These are phyloP conservation scores for Columbina picui DNA, from an alignment of 2,113 vertebrate species.

Conservation along the genomic window DNA sequence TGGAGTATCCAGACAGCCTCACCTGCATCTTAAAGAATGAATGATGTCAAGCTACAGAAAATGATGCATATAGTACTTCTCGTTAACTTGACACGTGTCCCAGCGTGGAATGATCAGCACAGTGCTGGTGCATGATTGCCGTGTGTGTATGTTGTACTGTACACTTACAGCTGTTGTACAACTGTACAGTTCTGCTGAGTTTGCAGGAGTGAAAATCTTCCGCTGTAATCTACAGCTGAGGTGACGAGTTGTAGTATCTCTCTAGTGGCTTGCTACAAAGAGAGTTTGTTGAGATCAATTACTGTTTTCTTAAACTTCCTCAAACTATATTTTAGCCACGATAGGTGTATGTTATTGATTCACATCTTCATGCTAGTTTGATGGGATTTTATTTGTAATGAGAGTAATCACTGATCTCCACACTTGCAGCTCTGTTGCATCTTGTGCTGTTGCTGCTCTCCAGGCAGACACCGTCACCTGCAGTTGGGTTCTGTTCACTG, in stretches of 20 bases:
- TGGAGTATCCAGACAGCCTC: slow-evolving; percentile 11
- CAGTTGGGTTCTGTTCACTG: neutral
- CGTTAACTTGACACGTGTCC: neutral
- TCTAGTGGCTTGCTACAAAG: neutral
- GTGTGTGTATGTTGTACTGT: neutral
- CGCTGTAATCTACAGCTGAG: neutral
- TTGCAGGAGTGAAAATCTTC: neutral
- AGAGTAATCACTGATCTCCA: neutral
- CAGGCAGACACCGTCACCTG: neutral
- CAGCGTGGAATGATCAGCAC: neutral
- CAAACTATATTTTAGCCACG: neutral
- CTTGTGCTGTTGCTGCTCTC: neutral
- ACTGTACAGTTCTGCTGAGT: neutral
- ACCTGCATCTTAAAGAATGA: slow-evolving; percentile 27
- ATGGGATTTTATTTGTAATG: neutral
- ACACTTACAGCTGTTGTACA: neutral
- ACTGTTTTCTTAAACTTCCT: neutral
- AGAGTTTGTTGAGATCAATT: neutral
- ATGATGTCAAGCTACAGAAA: slow-evolving; percentile 32
- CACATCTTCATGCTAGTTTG: neutral
- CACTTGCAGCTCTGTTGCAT: neutral
- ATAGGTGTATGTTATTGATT: neutral
- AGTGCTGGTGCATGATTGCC: neutral
- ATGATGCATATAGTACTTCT: neutral
- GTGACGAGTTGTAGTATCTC: neutral